Evolutionary conservation across 30 jellyfish, hydroid and myxozoan species (phyloP), one percentile per base, ranked within the genome.

Genomic region (Sanderia malayensis): DNA sequence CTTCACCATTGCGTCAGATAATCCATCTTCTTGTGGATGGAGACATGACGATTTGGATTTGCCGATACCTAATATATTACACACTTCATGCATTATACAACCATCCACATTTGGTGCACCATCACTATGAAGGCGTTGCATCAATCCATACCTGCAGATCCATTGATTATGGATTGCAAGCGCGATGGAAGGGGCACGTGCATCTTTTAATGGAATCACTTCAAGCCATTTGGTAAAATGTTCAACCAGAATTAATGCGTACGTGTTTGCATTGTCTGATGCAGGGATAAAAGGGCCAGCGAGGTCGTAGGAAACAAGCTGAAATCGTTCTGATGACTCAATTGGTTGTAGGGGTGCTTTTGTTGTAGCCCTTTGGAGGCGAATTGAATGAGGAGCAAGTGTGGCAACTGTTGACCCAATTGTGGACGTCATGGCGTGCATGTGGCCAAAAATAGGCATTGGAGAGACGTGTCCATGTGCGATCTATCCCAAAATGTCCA

Each of bases 101-200:
- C 71, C 72, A 20, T 29, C 33, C 19, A 30, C 84, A 71, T 71
- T 49, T 0, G 84, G 52, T 57, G 84, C 61, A 47, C 84, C 59
- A 46, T 49, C 73, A 71, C 30, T 71, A 47, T 71, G 74, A 31
- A 69, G 34, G 46, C 47, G 81, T 44, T 37, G 21, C 83, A 71
- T 71, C 37, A 60, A 19, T 2, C 81, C 81, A 45, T 37, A 76
- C 25, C 79, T 71, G 41, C 71, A 63, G 65, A 58, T 73, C 86
- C 65, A 53, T 31, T 55, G 77, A 41, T 58, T 64, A 53, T 52
- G 75, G 22, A 76, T 60, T 30, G 80, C 71, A 55, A 70, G 75
- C 46, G 72, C 88, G 44, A 61, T 31, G 64, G 73, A 24, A 34
- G 70, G 71, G 6, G 71, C 79, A 21, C 53, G 49, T 57, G 25